Conservation (phyloP, 2,888 invertebrate species). For the Bellardia bayeri region DNA sequence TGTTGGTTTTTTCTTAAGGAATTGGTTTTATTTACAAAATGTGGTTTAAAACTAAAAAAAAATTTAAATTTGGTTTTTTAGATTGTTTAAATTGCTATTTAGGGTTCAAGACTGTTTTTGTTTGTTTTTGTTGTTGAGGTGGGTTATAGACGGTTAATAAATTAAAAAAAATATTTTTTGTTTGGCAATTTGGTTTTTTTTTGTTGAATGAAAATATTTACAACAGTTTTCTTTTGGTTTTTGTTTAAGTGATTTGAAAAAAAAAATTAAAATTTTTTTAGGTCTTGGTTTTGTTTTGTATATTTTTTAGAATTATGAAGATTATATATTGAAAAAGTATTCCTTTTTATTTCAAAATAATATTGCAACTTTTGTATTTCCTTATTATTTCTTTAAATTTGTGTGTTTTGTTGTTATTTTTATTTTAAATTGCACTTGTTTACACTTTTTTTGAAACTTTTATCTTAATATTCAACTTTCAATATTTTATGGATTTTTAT, state of each 20-base stretch:
- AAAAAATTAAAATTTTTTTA: constrained; percentile 22
- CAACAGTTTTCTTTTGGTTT: constrained; percentile 77
- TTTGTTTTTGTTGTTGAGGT: neutral
- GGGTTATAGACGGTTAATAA: constrained; percentile 39
- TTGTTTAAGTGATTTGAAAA: constrained; percentile 64
- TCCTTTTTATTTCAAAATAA: constrained; percentile 69
- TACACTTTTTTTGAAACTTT: constrained; percentile 75
- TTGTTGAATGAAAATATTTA: constrained; percentile 79
- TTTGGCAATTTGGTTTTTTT: constrained; percentile 62
- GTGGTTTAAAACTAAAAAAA: constrained; percentile 1
- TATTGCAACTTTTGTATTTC: constrained; percentile 74
- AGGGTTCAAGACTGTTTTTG: constrained; percentile 2
- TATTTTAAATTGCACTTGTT: constrained; percentile 75
- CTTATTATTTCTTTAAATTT: constrained; percentile 58
- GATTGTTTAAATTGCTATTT: neutral
- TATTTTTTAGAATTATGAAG: constrained; percentile 47
- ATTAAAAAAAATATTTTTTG: constrained; percentile 31
- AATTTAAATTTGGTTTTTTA: constrained; percentile 11
- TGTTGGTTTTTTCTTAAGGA: neutral
- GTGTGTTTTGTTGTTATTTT: constrained; percentile 46
- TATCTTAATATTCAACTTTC: constrained; percentile 36
- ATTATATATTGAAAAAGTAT: constrained; percentile 61
- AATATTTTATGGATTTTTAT: constrained; percentile 67
- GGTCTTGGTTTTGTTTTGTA: constrained; percentile 64
- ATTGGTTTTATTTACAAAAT: constrained; percentile 52